Evolutionary conservation across 2,888 invertebrate genomes (phyloP), one percentile per base, ranked within the genome.

Genomic region (Lithosia quadra): DNA sequence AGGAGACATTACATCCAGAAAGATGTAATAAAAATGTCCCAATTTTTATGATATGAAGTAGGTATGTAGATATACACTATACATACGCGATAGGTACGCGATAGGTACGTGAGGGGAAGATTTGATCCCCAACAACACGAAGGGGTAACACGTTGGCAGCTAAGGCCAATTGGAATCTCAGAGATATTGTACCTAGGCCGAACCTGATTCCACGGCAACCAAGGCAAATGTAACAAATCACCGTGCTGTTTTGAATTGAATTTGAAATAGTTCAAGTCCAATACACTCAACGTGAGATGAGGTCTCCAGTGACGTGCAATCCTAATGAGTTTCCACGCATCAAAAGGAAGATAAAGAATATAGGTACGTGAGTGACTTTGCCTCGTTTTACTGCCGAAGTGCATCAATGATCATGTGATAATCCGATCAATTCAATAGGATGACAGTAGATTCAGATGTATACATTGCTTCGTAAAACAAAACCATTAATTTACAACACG

Each of bases 371-470:
- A 7, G 34, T n/a, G 9, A 10, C 18, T 49, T 49, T 63, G 77
- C 56, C 61, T 28, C 68, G 78, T 78, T 80, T 73, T 79, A 75
- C 28, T 65, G 72, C 21, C 55, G 77, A 74, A 81, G 81, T 83
- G 78, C 49, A n/a, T 49, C 49, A 49, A 1, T 1, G 9, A 49
- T 49, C n/a, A 49, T 49, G 49, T n/a, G n/a, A 49, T 9, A 2
- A n/a, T 49, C 7, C 49, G 49, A 49, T 49, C 49, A n/a, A 43
- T n/a, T n/a, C 63, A 63, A 76, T 79, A 28, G 33, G 7, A 74
- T 71, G 61, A 72, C 71, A 71, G n/a, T 77, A 68, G 28, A 64
- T 33, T 78, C 67, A 61, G 21, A 53, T 39, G 69, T n/a, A n/a
- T 77, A 67, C 67, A 63, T 67, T 65, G 59, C 55, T 43, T 34